Conservation (phyloP, 2,888 invertebrate species). For the Isoperla grammatica region DNA sequence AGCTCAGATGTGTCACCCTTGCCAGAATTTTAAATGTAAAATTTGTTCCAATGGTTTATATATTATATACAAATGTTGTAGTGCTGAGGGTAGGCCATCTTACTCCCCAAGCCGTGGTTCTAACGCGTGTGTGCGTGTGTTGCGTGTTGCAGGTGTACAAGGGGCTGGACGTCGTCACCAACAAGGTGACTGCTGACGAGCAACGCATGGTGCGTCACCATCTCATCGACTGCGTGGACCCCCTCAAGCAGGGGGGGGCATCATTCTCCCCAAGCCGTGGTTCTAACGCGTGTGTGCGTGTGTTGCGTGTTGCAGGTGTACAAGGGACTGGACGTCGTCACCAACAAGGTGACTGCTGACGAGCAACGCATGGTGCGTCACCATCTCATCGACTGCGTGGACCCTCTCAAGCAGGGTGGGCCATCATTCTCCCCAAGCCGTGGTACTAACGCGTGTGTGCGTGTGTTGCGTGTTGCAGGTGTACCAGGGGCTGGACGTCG, state of each 20-base stretch:
- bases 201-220: constrained; percentile 74
- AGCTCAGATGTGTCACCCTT: too few species aligned
- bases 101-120: too few species aligned
- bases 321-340: constrained; percentile 85
- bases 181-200: constrained; percentile 84
- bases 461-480: constrained; percentile 57
- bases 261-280: too few species aligned
- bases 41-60: too few species aligned
- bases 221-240: constrained; percentile 78
- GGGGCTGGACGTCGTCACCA: constrained; percentile 87
- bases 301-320: constrained; percentile 86
- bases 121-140: too few species aligned
- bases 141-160: constrained; percentile 86
- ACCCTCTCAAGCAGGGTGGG: constrained; percentile 70
- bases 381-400: constrained; percentile 82
- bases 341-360: constrained; percentile 82
- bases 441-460: neutral
- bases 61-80: too few species aligned
- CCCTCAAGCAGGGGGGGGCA: too few species aligned
- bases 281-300: neutral
- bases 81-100: too few species aligned
- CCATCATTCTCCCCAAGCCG: too few species aligned
- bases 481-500: constrained; percentile 87
- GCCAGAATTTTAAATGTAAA: too few species aligned
- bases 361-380: constrained; percentile 74